A percentile compares a stretch with the other conserved stretches of the same genome.
phyloP scores from a whole-genome alignment of 2,888 invertebrate species.

The Ypsolopha sequella region DNA sequence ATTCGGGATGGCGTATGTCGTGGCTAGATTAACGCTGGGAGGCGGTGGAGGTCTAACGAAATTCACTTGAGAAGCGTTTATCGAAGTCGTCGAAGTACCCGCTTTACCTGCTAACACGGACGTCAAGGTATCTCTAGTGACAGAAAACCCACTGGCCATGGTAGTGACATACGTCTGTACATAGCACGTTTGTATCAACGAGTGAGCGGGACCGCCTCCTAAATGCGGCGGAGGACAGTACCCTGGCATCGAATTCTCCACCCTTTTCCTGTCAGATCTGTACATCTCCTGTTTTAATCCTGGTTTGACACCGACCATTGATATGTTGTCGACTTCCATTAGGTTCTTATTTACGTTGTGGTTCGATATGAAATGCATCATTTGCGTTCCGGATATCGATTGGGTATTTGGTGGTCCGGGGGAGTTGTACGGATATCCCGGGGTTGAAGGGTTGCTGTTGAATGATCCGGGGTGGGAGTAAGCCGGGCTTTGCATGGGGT shows the following conservation, averaged over 20 bases:
- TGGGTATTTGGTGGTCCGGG: slow-evolving; percentile 46
- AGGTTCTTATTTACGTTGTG: slow-evolving; percentile 63
- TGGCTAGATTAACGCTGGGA: slow-evolving; percentile 51
- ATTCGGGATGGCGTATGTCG: slow-evolving; percentile 57
- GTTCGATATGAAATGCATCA: slow-evolving; percentile 66
- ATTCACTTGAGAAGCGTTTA: slow-evolving; percentile 72
- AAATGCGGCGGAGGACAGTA: slow-evolving; percentile 62
- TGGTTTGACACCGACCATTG: slow-evolving; percentile 60
- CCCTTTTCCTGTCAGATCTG: slow-evolving; percentile 31
- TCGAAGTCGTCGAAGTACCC: slow-evolving; percentile 81
- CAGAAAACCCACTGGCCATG: slow-evolving; percentile 80
- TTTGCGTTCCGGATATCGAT: slow-evolving; percentile 47
- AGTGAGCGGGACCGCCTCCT: slow-evolving; percentile 57
- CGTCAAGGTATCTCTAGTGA: slow-evolving; percentile 85
- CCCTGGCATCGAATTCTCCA: slow-evolving; percentile 55
- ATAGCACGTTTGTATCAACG: slow-evolving; percentile 52
- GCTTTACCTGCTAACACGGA: slow-evolving; percentile 83
- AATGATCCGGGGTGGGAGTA: slow-evolving; percentile 58
- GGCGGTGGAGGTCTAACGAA: slow-evolving; percentile 51
- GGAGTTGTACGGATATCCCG: slow-evolving; percentile 46
- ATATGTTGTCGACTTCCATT: slow-evolving; percentile 66
- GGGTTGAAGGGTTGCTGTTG: slow-evolving; percentile 47
- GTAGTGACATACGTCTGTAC: slow-evolving; percentile 58
- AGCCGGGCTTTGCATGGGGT: slow-evolving; percentile 60
- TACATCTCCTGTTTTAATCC: slow-evolving; percentile 38